Percentiles rank a stretch among this genome's conserved stretches.
These are phyloP conservation scores for Gobius niger DNA, from an alignment of 2,113 vertebrate species.

Conservation along the genomic window DNA sequence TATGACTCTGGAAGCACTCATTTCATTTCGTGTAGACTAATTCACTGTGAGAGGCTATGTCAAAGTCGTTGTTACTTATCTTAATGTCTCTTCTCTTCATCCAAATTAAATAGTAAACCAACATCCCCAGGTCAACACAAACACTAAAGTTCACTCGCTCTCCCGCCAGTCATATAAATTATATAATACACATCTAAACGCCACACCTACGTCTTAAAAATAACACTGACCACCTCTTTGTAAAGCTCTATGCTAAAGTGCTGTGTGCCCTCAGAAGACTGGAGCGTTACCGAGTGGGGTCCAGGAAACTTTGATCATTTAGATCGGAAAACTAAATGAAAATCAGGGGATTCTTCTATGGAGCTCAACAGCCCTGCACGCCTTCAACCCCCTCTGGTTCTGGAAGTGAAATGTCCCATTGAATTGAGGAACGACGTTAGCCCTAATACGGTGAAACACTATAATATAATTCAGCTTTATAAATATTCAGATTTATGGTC, in stretches of 20 bases:
- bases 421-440: no score
- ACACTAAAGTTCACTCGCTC: neutral
- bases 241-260: constrained; percentile 48
- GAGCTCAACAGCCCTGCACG: no score
- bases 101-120: neutral
- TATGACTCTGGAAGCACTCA: constrained; percentile 14
- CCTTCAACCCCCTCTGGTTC: no score
- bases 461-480: no score
- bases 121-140: neutral
- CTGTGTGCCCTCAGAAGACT: constrained; percentile 16
- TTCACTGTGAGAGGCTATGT: neutral
- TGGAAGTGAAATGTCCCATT: no score
- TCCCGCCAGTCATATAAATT: neutral
- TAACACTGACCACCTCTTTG: neutral
- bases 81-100: neutral
- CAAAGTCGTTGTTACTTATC: neutral
- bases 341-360: constrained; percentile 18
- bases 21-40: constrained; percentile 1
- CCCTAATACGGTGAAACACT: no score
- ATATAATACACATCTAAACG: neutral
- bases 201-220: neutral
- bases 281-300: neutral
- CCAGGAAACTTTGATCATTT: constrained; percentile 1
- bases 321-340: constrained; percentile 12
- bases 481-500: no score